Conservation (phyloP, 2,113 vertebrate genomes). For the Gopherus evgoodei region DNA sequence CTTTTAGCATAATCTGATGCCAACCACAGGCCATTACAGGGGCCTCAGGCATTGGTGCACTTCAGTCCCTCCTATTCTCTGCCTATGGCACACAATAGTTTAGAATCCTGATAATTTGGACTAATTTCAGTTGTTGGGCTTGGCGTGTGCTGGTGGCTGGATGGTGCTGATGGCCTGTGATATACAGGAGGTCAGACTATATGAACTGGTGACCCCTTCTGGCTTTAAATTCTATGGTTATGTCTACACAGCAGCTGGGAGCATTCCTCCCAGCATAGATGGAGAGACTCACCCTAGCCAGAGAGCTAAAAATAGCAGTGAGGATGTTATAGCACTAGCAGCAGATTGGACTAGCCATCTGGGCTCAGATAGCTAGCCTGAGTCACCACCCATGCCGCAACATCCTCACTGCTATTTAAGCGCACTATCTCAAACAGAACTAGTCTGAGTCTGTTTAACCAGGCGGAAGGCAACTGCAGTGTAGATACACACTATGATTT, state of each 20-base stretch:
- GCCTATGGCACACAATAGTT: too few species aligned
- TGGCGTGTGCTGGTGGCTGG: not conserved
- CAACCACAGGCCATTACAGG: not conserved
- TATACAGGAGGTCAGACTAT: not conserved
- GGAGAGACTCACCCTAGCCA: not conserved
- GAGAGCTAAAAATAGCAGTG: not conserved
- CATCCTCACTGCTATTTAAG: not conserved
- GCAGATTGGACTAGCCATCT: not conserved
- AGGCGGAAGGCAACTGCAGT: not conserved
- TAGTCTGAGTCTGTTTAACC: not conserved
- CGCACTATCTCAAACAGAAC: not conserved
- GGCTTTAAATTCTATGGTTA: not conserved
- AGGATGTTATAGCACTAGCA: too few species aligned
- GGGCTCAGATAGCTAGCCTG: not conserved
- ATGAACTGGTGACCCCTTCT: not conserved
- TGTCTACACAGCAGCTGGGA: not conserved
- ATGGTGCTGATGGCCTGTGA: not conserved
- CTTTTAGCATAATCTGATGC: not conserved
- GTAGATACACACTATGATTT: not conserved
- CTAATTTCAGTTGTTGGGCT: not conserved
- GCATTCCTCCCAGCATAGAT: not conserved
- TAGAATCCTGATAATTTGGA: not conserved
- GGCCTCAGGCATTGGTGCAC: too few species aligned
- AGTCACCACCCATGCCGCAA: not conserved
- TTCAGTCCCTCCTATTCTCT: too few species aligned